Conservation (phyloP, 2,888 invertebrate genomes). For the Harpalus rufipes region DNA sequence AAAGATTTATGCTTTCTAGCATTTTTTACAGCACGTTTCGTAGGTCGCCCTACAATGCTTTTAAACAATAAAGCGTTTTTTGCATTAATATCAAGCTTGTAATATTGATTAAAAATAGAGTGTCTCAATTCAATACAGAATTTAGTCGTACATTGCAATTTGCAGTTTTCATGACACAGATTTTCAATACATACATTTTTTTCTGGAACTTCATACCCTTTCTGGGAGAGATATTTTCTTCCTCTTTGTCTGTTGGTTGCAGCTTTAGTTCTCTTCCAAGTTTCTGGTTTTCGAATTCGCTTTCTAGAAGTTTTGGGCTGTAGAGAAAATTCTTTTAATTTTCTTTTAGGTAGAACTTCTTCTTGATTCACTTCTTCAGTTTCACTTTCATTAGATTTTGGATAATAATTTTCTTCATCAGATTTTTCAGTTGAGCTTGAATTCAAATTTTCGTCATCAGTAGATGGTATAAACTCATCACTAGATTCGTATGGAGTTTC, state of each 20-base stretch:
- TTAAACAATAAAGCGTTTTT: not conserved
- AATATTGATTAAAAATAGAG: not conserved
- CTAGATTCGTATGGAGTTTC: not conserved
- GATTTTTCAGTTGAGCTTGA: not conserved
- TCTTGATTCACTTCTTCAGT: not conserved
- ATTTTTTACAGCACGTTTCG: not conserved
- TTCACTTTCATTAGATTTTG: not conserved
- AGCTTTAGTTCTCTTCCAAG: not conserved
- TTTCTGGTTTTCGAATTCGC: not conserved
- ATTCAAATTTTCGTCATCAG: not conserved
- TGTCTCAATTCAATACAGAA: not conserved
- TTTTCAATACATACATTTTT: not conserved
- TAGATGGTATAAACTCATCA: not conserved
- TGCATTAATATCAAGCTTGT: not conserved
- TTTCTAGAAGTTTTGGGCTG: not conserved
- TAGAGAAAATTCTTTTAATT: not conserved
- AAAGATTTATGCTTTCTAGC: constrained; percentile 2
- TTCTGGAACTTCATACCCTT: constrained; percentile 2
- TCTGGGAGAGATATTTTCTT: not conserved
- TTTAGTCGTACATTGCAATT: not conserved
- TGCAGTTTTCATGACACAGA: constrained; percentile 5
- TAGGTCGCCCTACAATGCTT: not conserved
- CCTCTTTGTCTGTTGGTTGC: not conserved
- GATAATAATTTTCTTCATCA: not conserved
- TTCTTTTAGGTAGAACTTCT: not conserved